Percentiles rank a stretch among this genome's conserved stretches.
Conservation (phyloP, 2,888 invertebrate genomes). For the Caenorhabditis sp. region DNA sequence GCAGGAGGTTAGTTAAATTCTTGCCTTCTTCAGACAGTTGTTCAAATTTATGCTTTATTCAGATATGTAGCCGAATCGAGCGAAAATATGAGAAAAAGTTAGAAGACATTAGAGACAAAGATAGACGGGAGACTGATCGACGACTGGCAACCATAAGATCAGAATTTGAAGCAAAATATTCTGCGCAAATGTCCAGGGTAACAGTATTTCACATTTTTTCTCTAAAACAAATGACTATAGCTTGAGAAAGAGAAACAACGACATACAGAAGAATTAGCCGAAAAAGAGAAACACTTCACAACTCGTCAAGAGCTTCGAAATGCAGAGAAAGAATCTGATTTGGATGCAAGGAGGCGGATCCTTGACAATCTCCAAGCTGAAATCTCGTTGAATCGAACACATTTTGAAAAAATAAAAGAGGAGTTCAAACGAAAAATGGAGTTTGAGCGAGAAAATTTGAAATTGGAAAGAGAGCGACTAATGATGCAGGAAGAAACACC, state of each 20-base stretch:
- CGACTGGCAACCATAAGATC: constrained; percentile 29
- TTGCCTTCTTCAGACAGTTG: background rate
- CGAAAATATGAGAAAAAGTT: constrained; percentile 34
- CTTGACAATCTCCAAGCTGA: constrained; percentile 41
- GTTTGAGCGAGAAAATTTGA: constrained; percentile 22
- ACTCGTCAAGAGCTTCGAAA: constrained; percentile 28
- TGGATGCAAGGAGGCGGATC: constrained; percentile 19
- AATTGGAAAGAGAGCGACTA: constrained; percentile 23
- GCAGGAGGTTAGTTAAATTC: constrained; percentile 20
- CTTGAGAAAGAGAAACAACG: constrained; percentile 36
- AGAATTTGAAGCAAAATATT: constrained; percentile 33
- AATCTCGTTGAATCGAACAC: constrained; percentile 30
- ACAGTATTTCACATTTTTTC: background rate
- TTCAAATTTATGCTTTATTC: background rate
- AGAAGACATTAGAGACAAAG: constrained; percentile 30
- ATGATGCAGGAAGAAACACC: constrained; percentile 4
- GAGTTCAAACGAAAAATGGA: constrained; percentile 34
- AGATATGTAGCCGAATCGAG: constrained; percentile 29
- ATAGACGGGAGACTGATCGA: constrained; percentile 33
- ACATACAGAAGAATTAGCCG: constrained; percentile 25
- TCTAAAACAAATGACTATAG: constrained; percentile 5
- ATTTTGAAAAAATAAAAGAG: constrained; percentile 34
- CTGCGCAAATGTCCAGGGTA: constrained; percentile 18
- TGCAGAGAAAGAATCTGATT: constrained; percentile 28
- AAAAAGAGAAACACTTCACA: constrained; percentile 31